These are phyloP conservation scores for Leptobrachium ailaonicum DNA, from an alignment of 2,113 vertebrate species.

Conservation along the genomic window DNA sequence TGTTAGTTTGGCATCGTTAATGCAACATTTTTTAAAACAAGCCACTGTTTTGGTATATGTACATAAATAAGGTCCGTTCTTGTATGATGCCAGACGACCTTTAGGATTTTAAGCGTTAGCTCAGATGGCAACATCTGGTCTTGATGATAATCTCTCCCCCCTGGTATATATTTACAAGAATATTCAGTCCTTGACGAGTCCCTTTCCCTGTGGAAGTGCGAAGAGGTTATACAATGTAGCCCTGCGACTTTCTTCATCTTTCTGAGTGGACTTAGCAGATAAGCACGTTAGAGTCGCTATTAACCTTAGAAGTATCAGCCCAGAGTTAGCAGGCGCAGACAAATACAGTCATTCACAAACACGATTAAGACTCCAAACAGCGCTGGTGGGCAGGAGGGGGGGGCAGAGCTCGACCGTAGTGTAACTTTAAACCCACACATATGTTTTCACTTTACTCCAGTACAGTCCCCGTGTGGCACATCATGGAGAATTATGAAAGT, in stretches of 20 bases:
- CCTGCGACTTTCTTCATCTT: conserved; percentile 59
- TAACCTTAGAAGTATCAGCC: conserved; percentile 62
- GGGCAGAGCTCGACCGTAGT: conserved; percentile 63
- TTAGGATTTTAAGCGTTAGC: background rate
- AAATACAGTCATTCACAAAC: conserved; percentile 67
- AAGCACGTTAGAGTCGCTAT: conserved; percentile 59
- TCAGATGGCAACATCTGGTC: conserved; percentile 17
- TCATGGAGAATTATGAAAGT: conserved; percentile 68
- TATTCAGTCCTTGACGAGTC: background rate
- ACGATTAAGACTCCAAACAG: conserved; percentile 69
- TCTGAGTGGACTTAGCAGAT: conserved; percentile 59
- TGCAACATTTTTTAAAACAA: no score
- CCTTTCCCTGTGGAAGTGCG: conserved; percentile 1
- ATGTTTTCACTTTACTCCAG: conserved; percentile 81
- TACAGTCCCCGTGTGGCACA: conserved; percentile 72
- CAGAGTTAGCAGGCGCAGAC: conserved; percentile 62
- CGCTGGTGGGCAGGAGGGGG: conserved; percentile 70
- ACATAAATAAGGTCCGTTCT: no score
- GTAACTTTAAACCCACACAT: conserved; percentile 79
- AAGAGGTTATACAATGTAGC: conserved; percentile 10
- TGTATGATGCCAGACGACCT: no score
- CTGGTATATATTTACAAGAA: background rate
- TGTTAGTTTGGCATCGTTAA: no score
- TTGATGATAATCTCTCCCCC: background rate
- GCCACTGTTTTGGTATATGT: no score